Evolutionary conservation across 2,797 vertebrate genomes (phyloP), one percentile per base, ranked within the genome.

Genomic region (Coregonus sp.): DNA sequence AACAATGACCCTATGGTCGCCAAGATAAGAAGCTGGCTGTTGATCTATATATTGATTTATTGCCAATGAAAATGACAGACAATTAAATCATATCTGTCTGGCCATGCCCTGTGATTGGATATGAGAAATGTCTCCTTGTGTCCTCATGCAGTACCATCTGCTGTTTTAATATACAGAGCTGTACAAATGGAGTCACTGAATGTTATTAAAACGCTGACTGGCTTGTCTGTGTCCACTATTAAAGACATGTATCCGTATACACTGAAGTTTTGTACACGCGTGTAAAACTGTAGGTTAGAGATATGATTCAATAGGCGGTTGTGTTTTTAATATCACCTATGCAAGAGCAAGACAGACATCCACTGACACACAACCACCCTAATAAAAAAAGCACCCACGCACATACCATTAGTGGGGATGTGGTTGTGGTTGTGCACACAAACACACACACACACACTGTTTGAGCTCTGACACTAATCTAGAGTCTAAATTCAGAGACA

Each of bases 401-500:
- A 56, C 20, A 31, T 4, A 33, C 40, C 40, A 47, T 47, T 47
- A 47, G 7, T 33, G 25, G 25, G 25, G 25, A 25, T 40, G 37
- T 0, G 37, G 37, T 40, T 40, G 40, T 0, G 9, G 40, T 47
- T 47, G 40, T 11, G 0, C 40, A 47, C 40, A 47, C 40, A 47
- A 1, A 40, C 40, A 40, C 40, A 40, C 40, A 7, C 7, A 79
- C 52, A 67, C 33, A 74, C 72, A 61, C 82, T 51, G 83, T 47
- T 47, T 47, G 40, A 47, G 9, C 9, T 47, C 40, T 47, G 40
- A 40, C 40, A 40, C 40, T 40, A 40, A 40, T 40, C 40, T 40
- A 40, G 71, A 54, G 18, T 3, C 63, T 52, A 82, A 79, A 73
- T 85, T 86, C 85, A 82, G 37, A 74, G 79, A 75, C 37, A 56